Conservation (phyloP, 2,797 vertebrate genomes). For the Dryobates pubescens region DNA sequence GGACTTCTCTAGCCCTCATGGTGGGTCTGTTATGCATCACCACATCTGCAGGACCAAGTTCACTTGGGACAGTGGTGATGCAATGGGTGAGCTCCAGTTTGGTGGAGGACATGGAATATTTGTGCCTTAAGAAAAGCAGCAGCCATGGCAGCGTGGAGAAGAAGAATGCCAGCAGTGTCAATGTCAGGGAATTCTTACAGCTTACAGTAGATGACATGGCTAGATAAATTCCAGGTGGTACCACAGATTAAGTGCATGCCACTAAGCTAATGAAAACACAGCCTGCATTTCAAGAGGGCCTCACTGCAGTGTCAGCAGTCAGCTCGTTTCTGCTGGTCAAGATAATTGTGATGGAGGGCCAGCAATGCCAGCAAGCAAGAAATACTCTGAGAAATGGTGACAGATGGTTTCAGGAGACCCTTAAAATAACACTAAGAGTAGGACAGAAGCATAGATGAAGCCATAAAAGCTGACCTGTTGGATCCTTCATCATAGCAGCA, state of each 20-base stretch:
- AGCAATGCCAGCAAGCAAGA: background rate
- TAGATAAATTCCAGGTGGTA: background rate
- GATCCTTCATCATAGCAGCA: background rate
- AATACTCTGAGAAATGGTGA: background rate
- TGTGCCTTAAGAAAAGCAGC: fast-evolving
- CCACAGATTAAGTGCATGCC: background rate
- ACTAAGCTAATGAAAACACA: background rate
- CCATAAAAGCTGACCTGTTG: background rate
- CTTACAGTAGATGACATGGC: background rate
- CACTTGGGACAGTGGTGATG: fast-evolving
- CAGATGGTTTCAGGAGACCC: background rate
- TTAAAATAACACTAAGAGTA: background rate
- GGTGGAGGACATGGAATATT: background rate
- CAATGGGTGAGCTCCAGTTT: background rate
- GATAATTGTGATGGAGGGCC: background rate
- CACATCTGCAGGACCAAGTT: background rate
- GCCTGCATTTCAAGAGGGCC: background rate
- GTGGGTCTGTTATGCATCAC: too few species aligned
- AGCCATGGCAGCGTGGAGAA: background rate
- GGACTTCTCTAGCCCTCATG: background rate
- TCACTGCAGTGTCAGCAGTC: background rate
- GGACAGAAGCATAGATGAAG: background rate
- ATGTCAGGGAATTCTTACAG: background rate
- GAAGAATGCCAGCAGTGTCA: background rate
- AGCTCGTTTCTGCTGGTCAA: background rate